Base-by-base conservation (phyloP, 2,797 vertebrate species). In the Typhlichthys eigenmanni region DNA sequence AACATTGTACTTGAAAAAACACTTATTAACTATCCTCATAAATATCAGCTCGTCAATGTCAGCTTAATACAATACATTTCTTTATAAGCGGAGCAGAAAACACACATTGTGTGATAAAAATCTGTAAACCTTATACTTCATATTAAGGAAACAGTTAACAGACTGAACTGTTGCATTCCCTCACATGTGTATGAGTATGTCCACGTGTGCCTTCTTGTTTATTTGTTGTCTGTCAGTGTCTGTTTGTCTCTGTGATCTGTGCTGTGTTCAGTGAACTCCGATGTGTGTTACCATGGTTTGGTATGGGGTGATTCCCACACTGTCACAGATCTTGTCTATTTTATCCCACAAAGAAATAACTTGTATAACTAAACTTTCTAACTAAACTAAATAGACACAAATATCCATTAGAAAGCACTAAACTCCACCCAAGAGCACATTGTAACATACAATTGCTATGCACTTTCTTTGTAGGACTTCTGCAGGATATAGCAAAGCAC, bases 291-390 rank as follows among this genome's bases (percentile, higher is more conserved):
- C 75, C 17, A 53, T 38, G 53, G 38, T 14, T 75, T 47, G 66
- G 4, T 51, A 56, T 72, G 16, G 1, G 69, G 45, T 46, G 7
- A 70, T 13, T 68, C 60, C 32, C 32, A 16, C 54, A 45, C 55
- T 56, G 13, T 63, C 68, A 79, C 78, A 81, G 77, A 80, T 62
- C 16, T 38, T 77, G 79, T 68, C 71, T 66, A 34, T 56, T 48
- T 64, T 32, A 68, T 86, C 83, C 81, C 82, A 85, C 81, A 72
- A 84, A 87, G 84, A 74, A 62, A 74, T 78, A 78, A 83, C 64
- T 24, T 24, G 3, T 24, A 0, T 24, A 24, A 24, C 24, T 24
- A 24, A 24, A 3, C 24, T 24, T 24, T 24, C 24, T 24, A 24
- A 24, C 24, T 24, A 24, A 24, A 24, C 24, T 24, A 24, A 24